These are phyloP conservation scores for Mythimna impura DNA, from an alignment of 2,888 invertebrate genomes.

Conservation along the genomic window DNA sequence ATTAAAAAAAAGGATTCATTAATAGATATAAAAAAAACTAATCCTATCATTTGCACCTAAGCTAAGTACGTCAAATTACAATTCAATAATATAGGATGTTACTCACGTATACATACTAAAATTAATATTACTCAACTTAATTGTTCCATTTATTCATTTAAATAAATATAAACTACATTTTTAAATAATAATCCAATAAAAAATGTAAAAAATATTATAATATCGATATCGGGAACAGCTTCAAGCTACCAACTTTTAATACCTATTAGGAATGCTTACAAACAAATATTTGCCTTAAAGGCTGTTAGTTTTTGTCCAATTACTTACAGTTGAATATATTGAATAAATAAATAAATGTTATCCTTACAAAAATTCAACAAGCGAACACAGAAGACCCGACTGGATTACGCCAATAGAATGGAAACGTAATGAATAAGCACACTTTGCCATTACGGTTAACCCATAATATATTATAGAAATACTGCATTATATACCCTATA, in stretches of 20 bases:
- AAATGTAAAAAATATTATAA: too few relatives aligned
- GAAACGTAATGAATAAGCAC: conserved; percentile 65
- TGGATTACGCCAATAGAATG: conserved; percentile 65
- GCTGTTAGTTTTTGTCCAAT: conserved; percentile 38
- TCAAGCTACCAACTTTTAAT: conserved; percentile 3
- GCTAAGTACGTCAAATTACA: neutral
- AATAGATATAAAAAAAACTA: too few relatives aligned
- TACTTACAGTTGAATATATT: conserved; percentile 34
- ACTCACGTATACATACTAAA: conserved; percentile 16
- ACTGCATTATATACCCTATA: conserved; percentile 60
- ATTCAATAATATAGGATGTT: conserved; percentile 8
- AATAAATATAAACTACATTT: too few relatives aligned
- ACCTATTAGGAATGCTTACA: neutral
- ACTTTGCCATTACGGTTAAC: conserved; percentile 55
- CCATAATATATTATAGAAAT: conserved; percentile 32
- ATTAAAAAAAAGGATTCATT: too few relatives aligned
- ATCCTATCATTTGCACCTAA: too few relatives aligned
- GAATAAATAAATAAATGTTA: conserved; percentile 35
- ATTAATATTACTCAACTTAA: neutral
- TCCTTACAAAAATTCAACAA: conserved; percentile 60
- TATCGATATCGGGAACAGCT: too few relatives aligned
- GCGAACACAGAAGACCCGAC: conserved; percentile 61
- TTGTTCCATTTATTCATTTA: too few relatives aligned
- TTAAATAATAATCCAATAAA: too few relatives aligned
- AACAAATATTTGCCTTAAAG: conserved; percentile 29